Conservation (phyloP, 64 coral and sea anemone genomes). For the Actinia equina region DNA sequence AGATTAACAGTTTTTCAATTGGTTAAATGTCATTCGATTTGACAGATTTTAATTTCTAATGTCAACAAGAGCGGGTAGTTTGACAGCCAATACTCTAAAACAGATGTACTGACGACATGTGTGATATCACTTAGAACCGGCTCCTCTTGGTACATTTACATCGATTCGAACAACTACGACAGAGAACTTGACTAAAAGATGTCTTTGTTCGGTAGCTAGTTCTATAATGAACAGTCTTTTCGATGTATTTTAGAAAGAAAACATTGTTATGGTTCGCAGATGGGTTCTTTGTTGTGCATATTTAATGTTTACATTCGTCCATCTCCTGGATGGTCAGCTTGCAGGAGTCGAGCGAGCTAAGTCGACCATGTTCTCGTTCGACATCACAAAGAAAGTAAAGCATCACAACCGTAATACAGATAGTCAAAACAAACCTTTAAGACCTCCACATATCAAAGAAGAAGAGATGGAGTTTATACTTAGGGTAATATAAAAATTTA, state of each 20-base stretch:
- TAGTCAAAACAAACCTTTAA: neutral
- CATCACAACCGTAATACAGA: conserved; percentile 42
- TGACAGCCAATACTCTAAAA: conserved; percentile 12
- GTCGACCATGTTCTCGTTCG: conserved; percentile 58
- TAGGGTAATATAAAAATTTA: conserved; percentile 17
- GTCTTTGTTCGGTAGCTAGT: neutral
- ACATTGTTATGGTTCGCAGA: conserved; percentile 46
- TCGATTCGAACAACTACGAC: neutral
- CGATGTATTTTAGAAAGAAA: conserved; percentile 40
- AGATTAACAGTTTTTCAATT: conserved; percentile 3
- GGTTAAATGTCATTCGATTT: conserved; percentile 7
- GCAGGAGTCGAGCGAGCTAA: conserved; percentile 28
- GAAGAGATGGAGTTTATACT: conserved; percentile 83
- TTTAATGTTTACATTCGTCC: neutral
- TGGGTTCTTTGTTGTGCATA: conserved; percentile 30
- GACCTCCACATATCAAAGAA: conserved; percentile 8
- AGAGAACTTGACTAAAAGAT: neutral
- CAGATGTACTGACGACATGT: conserved; percentile 39
- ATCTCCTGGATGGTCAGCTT: neutral
- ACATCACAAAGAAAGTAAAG: conserved; percentile 67
- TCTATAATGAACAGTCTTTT: neutral
- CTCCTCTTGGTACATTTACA: neutral
- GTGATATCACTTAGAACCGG: conserved; percentile 30
- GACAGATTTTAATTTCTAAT: conserved; percentile 15
- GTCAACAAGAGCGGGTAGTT: conserved; percentile 25